Evolutionary conservation across 2,888 invertebrate species (phyloP), one percentile per base, ranked within the genome.

Genomic region (Acanthococcus lagerstroemiae): DNA sequence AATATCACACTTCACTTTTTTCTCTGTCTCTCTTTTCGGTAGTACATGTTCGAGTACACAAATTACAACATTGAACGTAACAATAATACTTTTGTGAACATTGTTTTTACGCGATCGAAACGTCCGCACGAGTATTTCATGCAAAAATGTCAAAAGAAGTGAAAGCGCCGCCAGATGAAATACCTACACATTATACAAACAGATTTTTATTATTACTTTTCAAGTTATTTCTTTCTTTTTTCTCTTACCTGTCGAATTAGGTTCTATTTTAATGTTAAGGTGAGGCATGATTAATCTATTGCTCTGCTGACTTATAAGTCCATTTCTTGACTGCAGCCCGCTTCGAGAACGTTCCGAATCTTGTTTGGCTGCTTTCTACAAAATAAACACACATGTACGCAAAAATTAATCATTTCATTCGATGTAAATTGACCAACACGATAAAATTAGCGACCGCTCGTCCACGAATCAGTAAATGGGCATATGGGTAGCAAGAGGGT

Each of bases 251-350:
- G 80, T 78, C 71, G 79, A 78, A 26, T 80, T 80, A 72, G 80
- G 77, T 72, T 84, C 84, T 68, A 86, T 80, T 78, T 88, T 88
- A 73, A 88, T 84, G 76, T 84, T 86, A 69, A 86, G 60, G 60
- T 60, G 60, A 46, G 60, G 48, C 60, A 60, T 60, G 48, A 60
- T 60, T 60, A 60, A 27, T 60, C 60, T 60, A 48, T 48, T 60
- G 60, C 60, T 60, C 50, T 60, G 60, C 60, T 60, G 60, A 60
- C 60, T 60, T 60, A 60, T 60, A 27, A 48, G 60, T 46, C 60
- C 60, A 50, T 60, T 46, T 48, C 60, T 60, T 9, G 48, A 48
- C 30, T 24, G 48, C 27, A 60, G 30, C 19, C 60, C 60, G 27
- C 25, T 60, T 48, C 60, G 44, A 60, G 60, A 21, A 50, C 60